Conservation (phyloP, 2,797 vertebrate species). For the Pogoniulus pusillus region DNA sequence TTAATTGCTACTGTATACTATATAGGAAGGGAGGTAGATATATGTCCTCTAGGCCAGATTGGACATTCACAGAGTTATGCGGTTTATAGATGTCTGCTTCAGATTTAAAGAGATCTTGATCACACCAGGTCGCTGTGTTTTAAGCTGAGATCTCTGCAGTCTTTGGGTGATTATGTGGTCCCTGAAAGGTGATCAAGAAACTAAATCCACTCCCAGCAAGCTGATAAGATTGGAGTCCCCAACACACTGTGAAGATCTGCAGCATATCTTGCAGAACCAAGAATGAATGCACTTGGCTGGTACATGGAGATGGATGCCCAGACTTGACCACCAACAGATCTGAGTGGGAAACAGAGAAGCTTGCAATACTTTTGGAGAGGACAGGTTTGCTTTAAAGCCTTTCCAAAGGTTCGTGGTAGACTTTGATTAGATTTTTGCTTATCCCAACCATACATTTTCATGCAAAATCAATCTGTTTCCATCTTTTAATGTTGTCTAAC, state of each 20-base stretch:
- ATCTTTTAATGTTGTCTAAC: not conserved
- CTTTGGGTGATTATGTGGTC: not conserved
- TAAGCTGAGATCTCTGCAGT: not conserved
- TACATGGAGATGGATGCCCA: rapidly evolving
- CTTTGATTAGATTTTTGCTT: not conserved
- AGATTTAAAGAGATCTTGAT: not conserved
- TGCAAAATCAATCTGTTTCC: not conserved
- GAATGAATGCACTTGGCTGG: not conserved
- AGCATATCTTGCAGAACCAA: not conserved
- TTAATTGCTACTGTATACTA: constrained; percentile 51
- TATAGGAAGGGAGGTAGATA: not conserved
- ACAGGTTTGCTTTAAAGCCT: not conserved
- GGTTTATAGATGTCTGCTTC: constrained; percentile 11
- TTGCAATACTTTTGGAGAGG: not conserved
- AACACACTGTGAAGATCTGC: not conserved
- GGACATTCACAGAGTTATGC: not conserved
- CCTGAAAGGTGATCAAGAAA: not conserved
- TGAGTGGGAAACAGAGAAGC: not conserved
- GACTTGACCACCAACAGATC: not conserved
- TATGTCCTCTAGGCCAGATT: not conserved
- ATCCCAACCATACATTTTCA: rapidly evolving
- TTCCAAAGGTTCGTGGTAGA: not conserved
- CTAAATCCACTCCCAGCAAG: not conserved
- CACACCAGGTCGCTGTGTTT: not conserved
- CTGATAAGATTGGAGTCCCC: not conserved